Evolutionary conservation across 2,888 invertebrate genomes (phyloP).

Genomic region (Dolichopus griseipennis): DNA sequence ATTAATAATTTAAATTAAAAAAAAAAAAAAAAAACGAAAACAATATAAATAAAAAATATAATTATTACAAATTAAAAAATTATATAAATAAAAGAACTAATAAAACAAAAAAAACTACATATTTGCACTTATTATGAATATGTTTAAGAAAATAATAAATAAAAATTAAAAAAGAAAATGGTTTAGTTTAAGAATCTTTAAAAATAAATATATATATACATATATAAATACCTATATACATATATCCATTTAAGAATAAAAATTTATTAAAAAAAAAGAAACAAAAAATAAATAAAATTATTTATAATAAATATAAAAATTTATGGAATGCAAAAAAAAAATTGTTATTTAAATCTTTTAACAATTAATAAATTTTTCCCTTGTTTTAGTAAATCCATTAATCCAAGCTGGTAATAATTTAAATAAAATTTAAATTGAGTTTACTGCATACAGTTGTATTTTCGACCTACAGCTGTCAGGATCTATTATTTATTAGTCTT

Average conservation of each 20-base stretch:
- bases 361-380: too few relatives aligned
- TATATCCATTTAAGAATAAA: neutral
- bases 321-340: slow-evolving; percentile 1
- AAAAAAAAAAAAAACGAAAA: neutral
- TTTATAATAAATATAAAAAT: slow-evolving; percentile 2
- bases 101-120: neutral
- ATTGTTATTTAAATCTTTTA: too few relatives aligned
- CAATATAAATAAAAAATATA: neutral
- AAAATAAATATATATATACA: neutral
- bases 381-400: too few relatives aligned
- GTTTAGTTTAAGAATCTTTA: neutral
- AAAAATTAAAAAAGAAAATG: neutral
- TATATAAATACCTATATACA: too few relatives aligned
- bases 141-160: neutral
- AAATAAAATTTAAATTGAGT: too few relatives aligned
- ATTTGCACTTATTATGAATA: slow-evolving; percentile 3
- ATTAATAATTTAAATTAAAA: neutral
- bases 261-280: neutral
- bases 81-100: neutral
- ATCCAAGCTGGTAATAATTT: too few relatives aligned
- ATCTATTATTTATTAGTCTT: too few relatives aligned
- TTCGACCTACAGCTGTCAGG: too few relatives aligned
- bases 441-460: too few relatives aligned
- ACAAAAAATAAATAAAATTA: slow-evolving; percentile 6
- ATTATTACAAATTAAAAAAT: neutral